A percentile compares a stretch with the other conserved stretches of the same genome.
Conservation (phyloP, 2,113 vertebrate species). For the Hypocryptadius cinnamomeus region DNA sequence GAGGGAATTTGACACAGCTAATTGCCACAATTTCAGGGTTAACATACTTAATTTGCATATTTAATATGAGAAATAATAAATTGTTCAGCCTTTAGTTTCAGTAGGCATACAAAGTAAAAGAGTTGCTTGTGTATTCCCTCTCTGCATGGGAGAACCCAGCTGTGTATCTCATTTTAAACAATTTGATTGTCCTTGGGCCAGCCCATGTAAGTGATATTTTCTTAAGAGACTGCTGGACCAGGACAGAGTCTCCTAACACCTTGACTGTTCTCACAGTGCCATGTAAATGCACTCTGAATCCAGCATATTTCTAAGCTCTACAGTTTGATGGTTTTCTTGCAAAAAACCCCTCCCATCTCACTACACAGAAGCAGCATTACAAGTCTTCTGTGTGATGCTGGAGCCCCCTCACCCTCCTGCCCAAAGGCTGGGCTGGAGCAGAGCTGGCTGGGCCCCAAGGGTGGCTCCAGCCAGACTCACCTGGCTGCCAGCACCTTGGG, state of each 20-base stretch:
- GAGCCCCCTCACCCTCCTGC: not conserved
- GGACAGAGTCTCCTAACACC: not conserved
- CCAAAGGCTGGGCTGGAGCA: fast-evolving
- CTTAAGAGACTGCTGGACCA: not conserved
- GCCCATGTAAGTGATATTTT: not conserved
- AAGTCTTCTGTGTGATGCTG: not conserved
- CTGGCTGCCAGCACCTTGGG: not conserved
- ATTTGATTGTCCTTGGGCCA: not conserved
- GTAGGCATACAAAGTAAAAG: not conserved
- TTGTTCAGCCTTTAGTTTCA: not conserved
- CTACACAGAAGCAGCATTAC: not conserved
- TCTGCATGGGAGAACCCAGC: not conserved
- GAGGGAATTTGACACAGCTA: not conserved
- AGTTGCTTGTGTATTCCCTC: not conserved
- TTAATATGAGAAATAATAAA: not conserved
- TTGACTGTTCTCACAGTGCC: not conserved
- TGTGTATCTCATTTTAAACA: not conserved
- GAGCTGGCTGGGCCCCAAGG: not conserved
- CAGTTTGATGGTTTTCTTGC: not conserved
- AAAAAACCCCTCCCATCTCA: not conserved
- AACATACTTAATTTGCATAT: not conserved
- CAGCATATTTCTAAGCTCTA: not conserved
- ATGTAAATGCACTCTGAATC: not conserved
- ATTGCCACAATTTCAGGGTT: not conserved
- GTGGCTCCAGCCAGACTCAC: not conserved